Percentiles rank a stretch among this genome's conserved stretches.
phyloP scores from a whole-genome alignment of 2,113 vertebrate species.

The Vicugna pacos region DNA sequence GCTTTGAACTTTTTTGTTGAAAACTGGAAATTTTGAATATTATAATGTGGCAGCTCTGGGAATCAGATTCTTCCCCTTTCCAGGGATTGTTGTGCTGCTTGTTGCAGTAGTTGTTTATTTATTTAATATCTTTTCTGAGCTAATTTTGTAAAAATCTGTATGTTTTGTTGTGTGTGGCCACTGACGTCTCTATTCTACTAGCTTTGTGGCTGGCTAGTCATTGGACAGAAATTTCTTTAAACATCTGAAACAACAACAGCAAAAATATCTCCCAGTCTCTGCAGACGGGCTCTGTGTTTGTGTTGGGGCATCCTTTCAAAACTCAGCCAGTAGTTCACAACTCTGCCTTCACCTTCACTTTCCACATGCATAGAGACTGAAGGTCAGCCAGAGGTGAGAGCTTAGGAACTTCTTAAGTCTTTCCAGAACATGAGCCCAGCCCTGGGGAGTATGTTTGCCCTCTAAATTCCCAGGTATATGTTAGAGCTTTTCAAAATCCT shows the following conservation, averaged over 20 bases:
- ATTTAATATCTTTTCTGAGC: background rate
- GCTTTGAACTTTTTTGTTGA: background rate
- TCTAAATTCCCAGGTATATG: too few species aligned
- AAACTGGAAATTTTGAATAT: background rate
- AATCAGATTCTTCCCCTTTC: background rate
- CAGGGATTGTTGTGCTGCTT: background rate
- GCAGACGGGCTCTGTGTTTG: background rate
- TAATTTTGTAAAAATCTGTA: background rate
- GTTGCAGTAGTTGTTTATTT: background rate
- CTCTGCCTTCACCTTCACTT: background rate
- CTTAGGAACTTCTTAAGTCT: background rate
- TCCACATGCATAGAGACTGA: background rate
- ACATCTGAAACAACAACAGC: background rate
- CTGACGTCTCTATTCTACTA: background rate
- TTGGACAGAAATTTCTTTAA: background rate
- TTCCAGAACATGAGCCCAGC: too few species aligned
- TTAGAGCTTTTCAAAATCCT: background rate
- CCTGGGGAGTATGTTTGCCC: too few species aligned
- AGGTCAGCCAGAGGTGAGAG: background rate
- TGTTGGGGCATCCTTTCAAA: background rate
- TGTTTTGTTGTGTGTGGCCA: background rate
- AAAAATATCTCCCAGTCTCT: background rate
- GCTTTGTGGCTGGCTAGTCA: background rate
- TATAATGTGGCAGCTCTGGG: background rate
- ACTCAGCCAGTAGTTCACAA: background rate